Evolutionary conservation across 2,888 invertebrate genomes (phyloP).

Genomic region (Platerodrilus igneus): DNA sequence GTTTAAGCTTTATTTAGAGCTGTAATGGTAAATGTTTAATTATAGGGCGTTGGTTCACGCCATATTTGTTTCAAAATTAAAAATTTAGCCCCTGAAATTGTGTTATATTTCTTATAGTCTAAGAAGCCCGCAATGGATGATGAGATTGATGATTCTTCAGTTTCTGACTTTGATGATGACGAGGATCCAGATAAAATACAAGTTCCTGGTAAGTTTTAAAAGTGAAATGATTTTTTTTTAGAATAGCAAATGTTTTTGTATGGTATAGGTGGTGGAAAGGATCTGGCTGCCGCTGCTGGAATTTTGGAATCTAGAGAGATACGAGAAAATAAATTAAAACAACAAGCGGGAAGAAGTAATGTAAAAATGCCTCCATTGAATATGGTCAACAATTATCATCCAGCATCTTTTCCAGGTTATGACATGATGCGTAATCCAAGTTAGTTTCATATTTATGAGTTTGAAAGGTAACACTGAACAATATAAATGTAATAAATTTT

Average conservation of each 20-base stretch:
- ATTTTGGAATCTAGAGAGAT: constrained; percentile 48
- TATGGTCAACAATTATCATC: constrained; percentile 43
- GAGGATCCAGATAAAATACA: constrained; percentile 89
- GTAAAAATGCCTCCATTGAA: constrained; percentile 27
- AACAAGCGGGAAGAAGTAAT: constrained; percentile 42
- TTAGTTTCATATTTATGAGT: constrained; percentile 33
- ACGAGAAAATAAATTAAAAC: constrained; percentile 46
- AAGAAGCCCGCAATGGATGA: constrained; percentile 42
- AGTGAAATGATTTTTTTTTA: not conserved
- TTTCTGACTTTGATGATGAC: constrained; percentile 77
- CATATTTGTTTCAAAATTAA: constrained; percentile 45
- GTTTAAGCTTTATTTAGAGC: constrained; percentile 7
- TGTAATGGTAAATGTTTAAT: constrained; percentile 22
- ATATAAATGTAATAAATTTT: too few relatives aligned
- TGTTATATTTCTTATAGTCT: constrained; percentile 32
- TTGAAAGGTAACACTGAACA: too few relatives aligned
- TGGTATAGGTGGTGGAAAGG: constrained; percentile 74
- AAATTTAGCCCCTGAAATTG: constrained; percentile 20
- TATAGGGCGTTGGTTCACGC: constrained; percentile 48
- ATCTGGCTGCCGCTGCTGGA: constrained; percentile 74
- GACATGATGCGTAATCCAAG: constrained; percentile 53
- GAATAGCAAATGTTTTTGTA: not conserved
- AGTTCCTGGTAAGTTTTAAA: constrained; percentile 68
- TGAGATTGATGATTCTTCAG: constrained; percentile 54
- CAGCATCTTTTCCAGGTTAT: constrained; percentile 50